Percentiles rank a stretch among this genome's conserved stretches.
phyloP scores from a whole-genome alignment of 2,113 vertebrate species.

The Bucco capensis region DNA sequence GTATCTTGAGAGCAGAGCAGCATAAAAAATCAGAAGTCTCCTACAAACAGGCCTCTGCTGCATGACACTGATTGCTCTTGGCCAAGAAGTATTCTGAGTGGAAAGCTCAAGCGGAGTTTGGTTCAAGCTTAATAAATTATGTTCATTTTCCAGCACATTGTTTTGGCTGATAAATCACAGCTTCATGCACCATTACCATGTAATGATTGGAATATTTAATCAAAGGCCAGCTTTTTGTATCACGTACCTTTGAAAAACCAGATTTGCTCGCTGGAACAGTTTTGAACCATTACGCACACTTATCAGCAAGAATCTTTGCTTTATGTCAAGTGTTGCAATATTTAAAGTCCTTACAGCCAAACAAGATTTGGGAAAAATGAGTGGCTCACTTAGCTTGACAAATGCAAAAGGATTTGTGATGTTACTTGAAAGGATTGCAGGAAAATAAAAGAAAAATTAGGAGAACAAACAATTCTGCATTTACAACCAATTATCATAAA shows the following conservation, averaged over 20 bases:
- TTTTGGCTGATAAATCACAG: slow-evolving; percentile 73
- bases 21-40: not conserved
- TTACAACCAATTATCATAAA: slow-evolving; percentile 8
- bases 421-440: not conserved
- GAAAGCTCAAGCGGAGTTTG: slow-evolving; percentile 40
- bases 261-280: slow-evolving; percentile 69
- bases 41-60: not conserved
- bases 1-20: not conserved
- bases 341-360: slow-evolving; percentile 7
- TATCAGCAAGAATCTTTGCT: slow-evolving; percentile 34
- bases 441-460: slow-evolving; percentile 6
- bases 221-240: slow-evolving; percentile 66
- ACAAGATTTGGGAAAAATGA: slow-evolving; percentile 8
- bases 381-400: not conserved
- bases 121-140: slow-evolving; percentile 65
- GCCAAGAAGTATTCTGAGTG: slow-evolving; percentile 32
- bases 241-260: slow-evolving; percentile 63
- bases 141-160: slow-evolving; percentile 60
- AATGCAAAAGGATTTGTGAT: not conserved
- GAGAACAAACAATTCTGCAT: not conserved
- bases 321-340: slow-evolving; percentile 37
- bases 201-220: slow-evolving; percentile 72
- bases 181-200: slow-evolving; percentile 67
- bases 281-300: slow-evolving; percentile 49
- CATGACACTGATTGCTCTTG: not conserved